These are phyloP conservation scores for Gasterosteus nipponicus DNA, from an alignment of 2,113 vertebrate genomes.

Conservation along the genomic window DNA sequence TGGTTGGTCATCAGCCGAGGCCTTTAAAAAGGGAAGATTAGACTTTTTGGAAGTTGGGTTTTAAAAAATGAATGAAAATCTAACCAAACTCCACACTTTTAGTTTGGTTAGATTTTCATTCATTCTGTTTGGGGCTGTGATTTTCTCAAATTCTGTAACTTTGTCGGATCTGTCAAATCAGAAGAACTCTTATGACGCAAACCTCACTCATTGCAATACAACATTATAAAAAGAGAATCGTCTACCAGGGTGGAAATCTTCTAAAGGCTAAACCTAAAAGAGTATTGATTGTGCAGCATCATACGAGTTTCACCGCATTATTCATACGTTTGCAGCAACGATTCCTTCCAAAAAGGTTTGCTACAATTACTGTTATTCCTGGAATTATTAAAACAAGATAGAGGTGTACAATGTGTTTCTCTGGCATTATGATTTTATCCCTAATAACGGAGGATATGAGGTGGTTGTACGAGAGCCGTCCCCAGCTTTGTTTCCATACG, in stretches of 20 bases:
- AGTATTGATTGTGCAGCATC: not conserved
- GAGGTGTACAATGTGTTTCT: not conserved
- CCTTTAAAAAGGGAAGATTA: not conserved
- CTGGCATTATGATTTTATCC: not conserved
- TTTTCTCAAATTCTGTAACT: not conserved
- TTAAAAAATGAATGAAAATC: not conserved
- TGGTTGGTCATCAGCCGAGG: constrained; percentile 17
- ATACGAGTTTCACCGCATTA: not conserved
- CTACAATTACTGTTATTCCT: not conserved
- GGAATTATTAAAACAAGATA: too few relatives aligned
- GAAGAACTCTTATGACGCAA: not conserved
- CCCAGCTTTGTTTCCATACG: not conserved
- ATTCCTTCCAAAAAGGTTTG: not conserved
- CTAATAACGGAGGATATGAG: not conserved
- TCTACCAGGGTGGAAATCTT: too few relatives aligned
- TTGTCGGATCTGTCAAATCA: not conserved
- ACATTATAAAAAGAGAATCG: not conserved
- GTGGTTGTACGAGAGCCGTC: not conserved
- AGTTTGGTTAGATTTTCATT: too few relatives aligned
- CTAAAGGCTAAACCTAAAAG: too few relatives aligned
- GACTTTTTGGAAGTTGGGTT: not conserved
- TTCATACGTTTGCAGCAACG: not conserved
- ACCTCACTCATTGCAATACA: too few relatives aligned
- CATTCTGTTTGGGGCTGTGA: not conserved
- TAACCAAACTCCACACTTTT: constrained; percentile 11